Evolutionary conservation across 2,113 vertebrate genomes (phyloP).

Genomic region (Alethe diademata): DNA sequence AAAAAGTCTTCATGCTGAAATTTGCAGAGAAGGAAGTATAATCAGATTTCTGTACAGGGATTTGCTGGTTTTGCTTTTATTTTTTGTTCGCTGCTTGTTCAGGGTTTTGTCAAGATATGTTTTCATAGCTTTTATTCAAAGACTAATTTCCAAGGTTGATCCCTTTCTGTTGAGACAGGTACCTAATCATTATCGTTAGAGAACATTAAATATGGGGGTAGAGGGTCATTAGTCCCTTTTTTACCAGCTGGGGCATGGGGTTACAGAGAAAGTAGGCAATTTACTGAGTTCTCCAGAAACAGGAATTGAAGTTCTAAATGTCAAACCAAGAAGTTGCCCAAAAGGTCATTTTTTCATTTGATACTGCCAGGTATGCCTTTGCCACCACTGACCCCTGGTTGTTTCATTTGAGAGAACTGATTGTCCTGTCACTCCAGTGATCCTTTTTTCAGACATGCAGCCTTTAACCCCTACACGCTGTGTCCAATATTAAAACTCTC

Average conservation of each 20-base stretch:
- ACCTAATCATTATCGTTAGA: not conserved
- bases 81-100: not conserved
- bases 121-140: not conserved
- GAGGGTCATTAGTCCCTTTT: not conserved
- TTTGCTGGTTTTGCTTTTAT: not conserved
- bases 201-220: not conserved
- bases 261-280: not conserved
- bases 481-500: not conserved
- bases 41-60: not conserved
- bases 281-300: not conserved
- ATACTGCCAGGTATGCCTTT: not conserved
- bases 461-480: not conserved
- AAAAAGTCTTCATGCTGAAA: not conserved
- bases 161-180: not conserved
- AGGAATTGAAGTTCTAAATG: slow-evolving; percentile 25
- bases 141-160: not conserved
- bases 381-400: not conserved
- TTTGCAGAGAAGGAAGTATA: not conserved
- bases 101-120: not conserved
- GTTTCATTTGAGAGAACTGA: not conserved
- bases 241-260: not conserved
- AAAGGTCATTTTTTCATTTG: slow-evolving; percentile 21
- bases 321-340: slow-evolving; percentile 13
- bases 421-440: not conserved
- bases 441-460: not conserved